Percentiles rank a stretch among this genome's conserved stretches.
These are phyloP conservation scores for Dryobota labecula DNA, from an alignment of 2,888 invertebrate genomes.

Conservation along the genomic window DNA sequence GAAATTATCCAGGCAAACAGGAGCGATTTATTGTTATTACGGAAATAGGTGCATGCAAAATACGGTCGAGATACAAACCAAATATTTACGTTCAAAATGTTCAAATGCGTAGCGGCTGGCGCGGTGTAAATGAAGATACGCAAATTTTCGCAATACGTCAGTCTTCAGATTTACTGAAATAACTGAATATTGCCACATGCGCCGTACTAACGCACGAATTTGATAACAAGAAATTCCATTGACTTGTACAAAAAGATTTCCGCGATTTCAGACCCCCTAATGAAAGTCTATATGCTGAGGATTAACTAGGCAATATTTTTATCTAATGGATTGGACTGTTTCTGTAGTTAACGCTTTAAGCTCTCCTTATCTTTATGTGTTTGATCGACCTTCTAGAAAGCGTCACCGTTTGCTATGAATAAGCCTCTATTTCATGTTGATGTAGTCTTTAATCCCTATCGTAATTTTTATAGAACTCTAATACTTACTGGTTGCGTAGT, in stretches of 20 bases:
- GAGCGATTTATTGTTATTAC: slow-evolving; percentile 59
- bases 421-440: slow-evolving; percentile 20
- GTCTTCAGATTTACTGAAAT: slow-evolving; percentile 37
- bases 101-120: slow-evolving; percentile 52
- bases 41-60: slow-evolving; percentile 57
- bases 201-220: slow-evolving; percentile 6
- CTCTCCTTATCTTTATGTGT: slow-evolving; percentile 33
- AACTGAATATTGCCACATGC: slow-evolving; percentile 25
- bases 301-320: slow-evolving; percentile 18
- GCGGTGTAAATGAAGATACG: slow-evolving; percentile 47
- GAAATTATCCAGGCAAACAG: slow-evolving; percentile 36
- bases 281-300: neutral
- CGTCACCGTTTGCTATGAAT: slow-evolving; percentile 17
- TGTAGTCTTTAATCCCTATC: slow-evolving; percentile 7
- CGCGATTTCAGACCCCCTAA: neutral
- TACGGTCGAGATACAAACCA: slow-evolving; percentile 54
- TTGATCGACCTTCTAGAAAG: slow-evolving; percentile 30
- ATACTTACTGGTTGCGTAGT: slow-evolving; percentile 20
- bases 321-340: slow-evolving; percentile 21
- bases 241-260: slow-evolving; percentile 1
- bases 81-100: slow-evolving; percentile 64
- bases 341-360: slow-evolving; percentile 18
- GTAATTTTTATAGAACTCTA: slow-evolving; percentile 21
- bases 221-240: slow-evolving; percentile 6
- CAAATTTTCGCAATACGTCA: slow-evolving; percentile 30